Conservation (phyloP, 1,140 invertebrate species). For the Magallana ariakensis region DNA sequence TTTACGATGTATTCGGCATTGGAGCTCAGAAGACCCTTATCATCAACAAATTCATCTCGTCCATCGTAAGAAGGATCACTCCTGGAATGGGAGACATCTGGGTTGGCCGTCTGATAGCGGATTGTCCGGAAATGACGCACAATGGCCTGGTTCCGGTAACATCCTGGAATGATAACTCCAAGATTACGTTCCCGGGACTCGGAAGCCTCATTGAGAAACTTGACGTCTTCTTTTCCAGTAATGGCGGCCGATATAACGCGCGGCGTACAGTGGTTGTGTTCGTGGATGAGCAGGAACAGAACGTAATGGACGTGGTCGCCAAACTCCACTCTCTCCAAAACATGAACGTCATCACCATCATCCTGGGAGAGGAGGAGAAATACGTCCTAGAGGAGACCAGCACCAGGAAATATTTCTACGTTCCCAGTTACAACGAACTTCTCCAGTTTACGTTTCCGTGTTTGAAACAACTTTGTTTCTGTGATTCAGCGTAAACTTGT, state of each 20-base stretch:
- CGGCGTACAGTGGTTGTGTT: constrained; percentile 58
- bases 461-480: constrained; percentile 24
- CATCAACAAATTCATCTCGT: constrained; percentile 62
- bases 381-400: constrained; percentile 24
- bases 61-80: constrained; percentile 60
- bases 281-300: constrained; percentile 45
- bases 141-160: not conserved
- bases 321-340: constrained; percentile 3
- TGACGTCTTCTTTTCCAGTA: constrained; percentile 37
- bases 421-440: constrained; percentile 20
- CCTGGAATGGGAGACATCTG: constrained; percentile 58
- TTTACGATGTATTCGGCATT: constrained; percentile 64
- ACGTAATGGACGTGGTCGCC: constrained; percentile 28
- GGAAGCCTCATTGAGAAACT: constrained; percentile 58
- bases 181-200: constrained; percentile 43
- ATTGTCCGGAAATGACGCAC: constrained; percentile 49
- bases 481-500: not conserved
- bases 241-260: constrained; percentile 55
- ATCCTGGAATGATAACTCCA: not conserved
- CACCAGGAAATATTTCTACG: not conserved
- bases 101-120: constrained; percentile 62
- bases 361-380: constrained; percentile 43
- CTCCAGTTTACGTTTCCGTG: not conserved
- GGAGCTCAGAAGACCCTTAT: constrained; percentile 47
- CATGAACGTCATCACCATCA: constrained; percentile 41